A percentile compares a stretch with the other conserved stretches of the same genome.
phyloP scores from a whole-genome alignment of 2,113 vertebrate genomes.

The Neomonachus schauinslandi region DNA sequence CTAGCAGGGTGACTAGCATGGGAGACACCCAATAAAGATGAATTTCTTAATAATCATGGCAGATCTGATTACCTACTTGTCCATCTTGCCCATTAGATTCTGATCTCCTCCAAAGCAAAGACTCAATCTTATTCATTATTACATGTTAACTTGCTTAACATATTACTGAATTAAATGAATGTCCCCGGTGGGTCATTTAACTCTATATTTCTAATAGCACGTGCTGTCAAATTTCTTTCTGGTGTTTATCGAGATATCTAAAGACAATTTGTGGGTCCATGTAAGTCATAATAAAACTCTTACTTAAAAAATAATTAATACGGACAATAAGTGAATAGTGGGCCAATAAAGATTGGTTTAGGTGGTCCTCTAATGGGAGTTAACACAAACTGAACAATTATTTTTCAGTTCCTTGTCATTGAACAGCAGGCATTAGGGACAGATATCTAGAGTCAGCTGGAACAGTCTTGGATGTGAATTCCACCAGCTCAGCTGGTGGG shows the following conservation, averaged over 20 bases:
- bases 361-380: not conserved
- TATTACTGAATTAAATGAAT: slow-evolving; percentile 1
- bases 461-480: not conserved
- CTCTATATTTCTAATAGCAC: not conserved
- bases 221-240: not conserved
- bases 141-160: not conserved
- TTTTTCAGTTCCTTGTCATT: not conserved
- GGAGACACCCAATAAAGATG: not conserved
- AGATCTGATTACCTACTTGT: not conserved
- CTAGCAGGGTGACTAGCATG: not conserved
- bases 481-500: not conserved
- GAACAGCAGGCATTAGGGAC: not conserved
- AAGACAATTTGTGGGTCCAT: not conserved
- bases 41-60: not conserved
- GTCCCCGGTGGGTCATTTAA: not conserved
- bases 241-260: not conserved
- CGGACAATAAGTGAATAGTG: not conserved
- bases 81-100: not conserved
- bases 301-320: not conserved
- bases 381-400: not conserved
- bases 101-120: not conserved
- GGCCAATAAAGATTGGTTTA: not conserved
- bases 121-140: not conserved
- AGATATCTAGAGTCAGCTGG: not conserved
- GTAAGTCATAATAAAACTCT: not conserved